These are phyloP conservation scores for Syrrhaptes paradoxus DNA, from an alignment of 2,113 vertebrate genomes.

Conservation along the genomic window DNA sequence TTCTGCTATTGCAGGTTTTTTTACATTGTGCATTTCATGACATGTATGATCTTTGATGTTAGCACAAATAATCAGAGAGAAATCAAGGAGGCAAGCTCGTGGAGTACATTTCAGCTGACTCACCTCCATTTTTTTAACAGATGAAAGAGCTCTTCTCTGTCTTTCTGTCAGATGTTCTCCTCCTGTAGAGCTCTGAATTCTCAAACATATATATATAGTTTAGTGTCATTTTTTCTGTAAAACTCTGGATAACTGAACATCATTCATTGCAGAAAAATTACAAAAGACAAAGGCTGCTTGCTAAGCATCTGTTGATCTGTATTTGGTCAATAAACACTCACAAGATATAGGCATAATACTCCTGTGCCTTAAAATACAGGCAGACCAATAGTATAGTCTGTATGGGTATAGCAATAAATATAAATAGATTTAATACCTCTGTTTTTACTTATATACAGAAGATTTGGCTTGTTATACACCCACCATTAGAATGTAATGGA, in stretches of 20 bases:
- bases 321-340: not conserved
- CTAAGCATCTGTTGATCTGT: not conserved
- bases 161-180: not conserved
- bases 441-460: not conserved
- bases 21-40: not conserved
- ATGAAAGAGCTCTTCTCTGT: not conserved
- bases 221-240: not conserved
- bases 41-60: not conserved
- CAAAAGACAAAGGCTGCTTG: not conserved
- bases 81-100: not conserved
- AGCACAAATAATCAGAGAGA: not conserved
- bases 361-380: not conserved
- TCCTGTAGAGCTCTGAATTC: not conserved
- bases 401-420: not conserved
- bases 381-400: not conserved
- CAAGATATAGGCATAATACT: not conserved
- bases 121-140: not conserved
- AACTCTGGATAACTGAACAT: not conserved
- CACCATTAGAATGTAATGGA: slow-evolving; percentile 18
- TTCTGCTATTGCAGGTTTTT: not conserved
- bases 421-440: not conserved
- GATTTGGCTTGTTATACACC: not conserved
- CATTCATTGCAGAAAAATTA: not conserved
- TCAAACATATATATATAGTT: not conserved
- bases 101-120: not conserved